These are phyloP conservation scores for Papilio helenus DNA, from an alignment of 1,140 invertebrate species.

Conservation along the genomic window DNA sequence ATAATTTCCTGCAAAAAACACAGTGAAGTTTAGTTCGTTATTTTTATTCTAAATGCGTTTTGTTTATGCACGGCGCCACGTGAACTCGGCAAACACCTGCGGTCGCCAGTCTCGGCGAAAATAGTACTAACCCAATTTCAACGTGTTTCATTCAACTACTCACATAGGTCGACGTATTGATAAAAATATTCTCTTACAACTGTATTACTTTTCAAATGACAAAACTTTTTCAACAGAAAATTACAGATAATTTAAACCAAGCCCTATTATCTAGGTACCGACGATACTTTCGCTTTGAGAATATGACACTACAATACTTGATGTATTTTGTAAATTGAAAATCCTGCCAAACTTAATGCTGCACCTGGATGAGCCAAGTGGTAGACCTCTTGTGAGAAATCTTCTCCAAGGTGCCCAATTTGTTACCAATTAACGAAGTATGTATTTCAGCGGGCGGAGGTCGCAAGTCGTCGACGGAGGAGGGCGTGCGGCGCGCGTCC, in stretches of 20 bases:
- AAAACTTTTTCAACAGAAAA: too few species aligned
- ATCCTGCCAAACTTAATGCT: not conserved
- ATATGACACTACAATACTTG: too few species aligned
- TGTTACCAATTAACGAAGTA: not conserved
- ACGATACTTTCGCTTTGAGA: too few species aligned
- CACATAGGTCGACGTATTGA: conserved; percentile 33
- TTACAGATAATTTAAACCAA: too few species aligned
- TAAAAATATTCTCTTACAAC: conserved; percentile 3
- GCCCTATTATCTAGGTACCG: too few species aligned
- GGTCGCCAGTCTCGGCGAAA: conserved; percentile 49
- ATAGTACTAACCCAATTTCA: conserved; percentile 55
- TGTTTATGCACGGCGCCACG: conserved; percentile 29
- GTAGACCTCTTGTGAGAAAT: not conserved
- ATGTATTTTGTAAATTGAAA: not conserved
- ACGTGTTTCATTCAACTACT: conserved; percentile 38
- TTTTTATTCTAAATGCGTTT: conserved; percentile 13
- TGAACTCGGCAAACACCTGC: conserved; percentile 47
- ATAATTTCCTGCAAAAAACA: not conserved
- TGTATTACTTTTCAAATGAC: not conserved
- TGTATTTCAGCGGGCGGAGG: conserved; percentile 67
- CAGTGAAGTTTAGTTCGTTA: not conserved
- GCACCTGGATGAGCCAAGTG: not conserved
- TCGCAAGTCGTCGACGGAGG: conserved; percentile 72
- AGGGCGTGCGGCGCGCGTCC: conserved; percentile 70
- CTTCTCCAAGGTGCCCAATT: not conserved